Conservation (phyloP, 2,113 vertebrate species). For the Perccottus glenii region DNA sequence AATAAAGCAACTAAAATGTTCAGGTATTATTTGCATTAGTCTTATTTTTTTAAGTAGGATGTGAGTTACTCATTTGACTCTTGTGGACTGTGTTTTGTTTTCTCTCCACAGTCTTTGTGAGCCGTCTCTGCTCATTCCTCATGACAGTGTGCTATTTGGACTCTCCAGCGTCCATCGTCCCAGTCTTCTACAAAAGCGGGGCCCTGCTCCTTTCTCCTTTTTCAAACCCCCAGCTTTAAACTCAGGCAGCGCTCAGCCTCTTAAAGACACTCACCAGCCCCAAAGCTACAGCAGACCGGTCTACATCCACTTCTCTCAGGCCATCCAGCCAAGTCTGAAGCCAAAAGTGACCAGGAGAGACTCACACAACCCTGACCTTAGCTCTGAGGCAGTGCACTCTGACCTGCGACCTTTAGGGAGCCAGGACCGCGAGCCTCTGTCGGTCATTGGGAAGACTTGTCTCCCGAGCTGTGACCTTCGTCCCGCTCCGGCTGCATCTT, state of each 20-base stretch:
- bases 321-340: constrained; percentile 57
- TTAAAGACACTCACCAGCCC: constrained; percentile 10
- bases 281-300: constrained; percentile 37
- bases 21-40: too few species aligned
- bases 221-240: constrained; percentile 25
- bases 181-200: constrained; percentile 30
- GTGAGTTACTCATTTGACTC: too few species aligned
- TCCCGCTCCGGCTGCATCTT: neutral
- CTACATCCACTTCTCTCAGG: constrained; percentile 72
- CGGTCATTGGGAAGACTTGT: constrained; percentile 69
- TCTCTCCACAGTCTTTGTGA: constrained; percentile 63
- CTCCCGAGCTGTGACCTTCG: constrained; percentile 35
- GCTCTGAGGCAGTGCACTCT: neutral
- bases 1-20: too few species aligned
- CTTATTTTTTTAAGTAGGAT: too few species aligned
- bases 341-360: constrained; percentile 22
- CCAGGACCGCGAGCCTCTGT: constrained; percentile 48
- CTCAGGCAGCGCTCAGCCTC: neutral
- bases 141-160: constrained; percentile 28
- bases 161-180: constrained; percentile 28
- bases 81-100: neutral
- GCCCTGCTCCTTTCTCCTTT: constrained; percentile 18
- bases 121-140: constrained; percentile 50
- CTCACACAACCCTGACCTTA: constrained; percentile 11
- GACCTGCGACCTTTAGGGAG: constrained; percentile 21